These are phyloP conservation scores for Deilephila porcellus DNA, from an alignment of 2,888 invertebrate genomes.

Conservation along the genomic window DNA sequence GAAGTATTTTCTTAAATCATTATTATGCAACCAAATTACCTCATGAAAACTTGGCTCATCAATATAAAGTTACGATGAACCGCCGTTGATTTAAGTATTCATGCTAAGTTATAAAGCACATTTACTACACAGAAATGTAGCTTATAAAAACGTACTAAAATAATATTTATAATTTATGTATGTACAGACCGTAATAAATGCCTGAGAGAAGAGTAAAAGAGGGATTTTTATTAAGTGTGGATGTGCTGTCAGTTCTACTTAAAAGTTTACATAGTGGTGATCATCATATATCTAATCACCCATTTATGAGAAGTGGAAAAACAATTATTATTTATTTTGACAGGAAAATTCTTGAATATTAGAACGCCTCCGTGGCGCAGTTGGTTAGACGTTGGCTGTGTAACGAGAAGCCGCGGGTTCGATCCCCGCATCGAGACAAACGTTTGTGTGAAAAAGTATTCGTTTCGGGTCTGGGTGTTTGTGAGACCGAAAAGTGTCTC, in stretches of 20 bases:
- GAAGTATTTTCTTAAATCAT: too few relatives aligned
- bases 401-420: too few relatives aligned
- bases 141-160: conserved; percentile 20
- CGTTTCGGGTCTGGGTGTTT: too few relatives aligned
- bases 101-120: not conserved
- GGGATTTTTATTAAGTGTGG: not conserved
- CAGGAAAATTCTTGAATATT: too few relatives aligned
- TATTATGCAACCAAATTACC: not conserved
- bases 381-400: too few relatives aligned
- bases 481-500: too few relatives aligned
- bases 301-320: too few relatives aligned
- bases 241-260: not conserved
- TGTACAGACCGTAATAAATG: conserved; percentile 11
- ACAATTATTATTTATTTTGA: too few relatives aligned
- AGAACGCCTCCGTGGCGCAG: too few relatives aligned
- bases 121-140: not conserved
- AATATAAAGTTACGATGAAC: not conserved
- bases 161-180: not conserved
- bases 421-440: too few relatives aligned
- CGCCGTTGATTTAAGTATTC: not conserved
- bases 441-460: too few relatives aligned
- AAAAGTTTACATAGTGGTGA: not conserved
- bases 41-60: not conserved
- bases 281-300: too few relatives aligned
- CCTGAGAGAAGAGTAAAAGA: not conserved